Evolutionary conservation across 2,113 vertebrate species (phyloP).

Genomic region (Prunella fulvescens): DNA sequence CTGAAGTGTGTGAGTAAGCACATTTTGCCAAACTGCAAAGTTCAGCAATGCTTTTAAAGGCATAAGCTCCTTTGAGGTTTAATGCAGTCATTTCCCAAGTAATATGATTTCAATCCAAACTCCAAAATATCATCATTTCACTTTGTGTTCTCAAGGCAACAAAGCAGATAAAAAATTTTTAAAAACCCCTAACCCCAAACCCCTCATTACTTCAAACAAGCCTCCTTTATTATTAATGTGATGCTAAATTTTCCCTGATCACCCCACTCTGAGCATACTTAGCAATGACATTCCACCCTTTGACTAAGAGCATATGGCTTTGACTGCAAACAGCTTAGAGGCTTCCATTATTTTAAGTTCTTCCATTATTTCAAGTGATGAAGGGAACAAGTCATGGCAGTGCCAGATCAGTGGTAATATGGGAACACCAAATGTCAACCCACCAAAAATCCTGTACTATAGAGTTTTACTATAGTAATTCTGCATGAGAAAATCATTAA

Average conservation of each 20-base stretch:
- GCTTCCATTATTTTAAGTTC: neutral
- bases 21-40: constrained; percentile 28
- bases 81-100: neutral
- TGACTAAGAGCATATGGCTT: neutral
- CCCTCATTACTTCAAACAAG: neutral
- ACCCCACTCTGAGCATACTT: neutral
- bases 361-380: neutral
- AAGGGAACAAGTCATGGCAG: neutral
- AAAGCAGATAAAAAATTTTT: neutral
- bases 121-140: neutral
- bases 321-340: neutral
- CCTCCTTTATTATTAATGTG: neutral
- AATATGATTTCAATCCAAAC: neutral
- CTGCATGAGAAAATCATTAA: neutral
- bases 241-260: neutral
- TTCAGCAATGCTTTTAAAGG: constrained; percentile 18
- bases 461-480: neutral
- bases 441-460: neutral
- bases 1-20: neutral
- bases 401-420: neutral
- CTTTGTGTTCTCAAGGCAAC: neutral
- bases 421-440: neutral
- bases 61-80: constrained; percentile 36
- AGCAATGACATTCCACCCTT: neutral
- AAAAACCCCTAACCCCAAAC: neutral